phyloP scores from a whole-genome alignment of 2,888 invertebrate species.

The Brachynemurus nebulosus region DNA sequence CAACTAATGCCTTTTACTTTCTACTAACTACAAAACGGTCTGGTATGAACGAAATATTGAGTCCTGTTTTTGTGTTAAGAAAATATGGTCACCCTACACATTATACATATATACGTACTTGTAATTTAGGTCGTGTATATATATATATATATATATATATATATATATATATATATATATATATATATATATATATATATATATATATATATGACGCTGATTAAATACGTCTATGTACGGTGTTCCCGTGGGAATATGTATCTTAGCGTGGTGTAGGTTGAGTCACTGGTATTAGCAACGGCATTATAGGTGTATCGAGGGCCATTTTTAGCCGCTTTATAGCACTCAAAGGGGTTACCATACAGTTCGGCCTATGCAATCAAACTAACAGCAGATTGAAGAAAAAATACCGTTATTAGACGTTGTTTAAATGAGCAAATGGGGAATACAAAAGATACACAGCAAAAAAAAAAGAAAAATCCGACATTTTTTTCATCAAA shows the following conservation, averaged over 20 bases:
- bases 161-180: background rate
- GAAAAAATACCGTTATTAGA: conserved; percentile 24
- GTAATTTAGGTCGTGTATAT: no score
- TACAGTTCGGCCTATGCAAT: conserved; percentile 49
- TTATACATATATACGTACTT: no score
- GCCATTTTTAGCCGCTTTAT: conserved; percentile 52
- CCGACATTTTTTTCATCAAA: no score
- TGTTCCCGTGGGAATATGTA: background rate
- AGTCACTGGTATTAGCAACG: conserved; percentile 43
- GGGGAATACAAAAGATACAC: conserved; percentile 5
- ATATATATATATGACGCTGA: background rate
- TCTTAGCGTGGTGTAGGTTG: background rate
- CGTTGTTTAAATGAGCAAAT: conserved; percentile 13
- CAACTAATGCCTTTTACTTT: no score
- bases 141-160: background rate
- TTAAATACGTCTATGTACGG: background rate
- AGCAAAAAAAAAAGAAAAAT: no score
- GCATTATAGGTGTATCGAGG: conserved; percentile 56
- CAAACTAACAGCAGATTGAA: conserved; percentile 28
- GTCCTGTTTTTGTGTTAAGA: no score
- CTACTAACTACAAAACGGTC: no score
- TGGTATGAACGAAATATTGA: no score
- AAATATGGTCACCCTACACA: no score
- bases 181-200: background rate
- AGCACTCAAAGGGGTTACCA: conserved; percentile 42